Percentiles rank a stretch among this genome's conserved stretches.
Conservation (phyloP, 1,140 invertebrate genomes). For the Ostrea edulis region DNA sequence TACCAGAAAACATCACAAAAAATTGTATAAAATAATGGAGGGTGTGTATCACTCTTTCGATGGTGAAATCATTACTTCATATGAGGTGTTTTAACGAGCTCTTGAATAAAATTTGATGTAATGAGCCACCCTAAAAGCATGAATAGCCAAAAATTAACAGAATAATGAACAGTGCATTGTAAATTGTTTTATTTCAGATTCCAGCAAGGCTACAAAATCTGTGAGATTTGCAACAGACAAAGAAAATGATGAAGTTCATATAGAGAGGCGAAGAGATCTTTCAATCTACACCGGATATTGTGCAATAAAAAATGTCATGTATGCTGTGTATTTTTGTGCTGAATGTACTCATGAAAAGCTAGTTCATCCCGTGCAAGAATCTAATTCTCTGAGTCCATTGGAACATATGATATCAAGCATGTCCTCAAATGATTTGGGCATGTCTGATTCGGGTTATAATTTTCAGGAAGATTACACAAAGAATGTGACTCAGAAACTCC, state of each 20-base stretch:
- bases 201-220: constrained; percentile 64
- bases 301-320: constrained; percentile 76
- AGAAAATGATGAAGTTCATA: constrained; percentile 54
- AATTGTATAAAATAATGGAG: too few relatives aligned
- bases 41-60: too few relatives aligned
- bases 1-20: too few relatives aligned
- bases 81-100: too few relatives aligned
- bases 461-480: constrained; percentile 69
- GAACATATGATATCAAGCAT: constrained; percentile 24
- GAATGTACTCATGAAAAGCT: constrained; percentile 66
- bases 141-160: not conserved
- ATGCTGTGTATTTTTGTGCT: constrained; percentile 71
- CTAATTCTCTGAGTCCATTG: constrained; percentile 42
- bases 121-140: too few relatives aligned
- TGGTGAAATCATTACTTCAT: too few relatives aligned
- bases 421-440: not conserved
- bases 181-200: not conserved
- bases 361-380: constrained; percentile 64
- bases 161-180: not conserved
- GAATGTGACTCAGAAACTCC: constrained; percentile 69
- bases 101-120: too few relatives aligned
- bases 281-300: constrained; percentile 74
- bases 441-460: constrained; percentile 50
- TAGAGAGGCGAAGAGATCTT: constrained; percentile 74
- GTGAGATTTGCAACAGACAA: constrained; percentile 67